Conservation (phyloP, 1,140 invertebrate genomes). For the Aphelenchoides fujianensis region DNA sequence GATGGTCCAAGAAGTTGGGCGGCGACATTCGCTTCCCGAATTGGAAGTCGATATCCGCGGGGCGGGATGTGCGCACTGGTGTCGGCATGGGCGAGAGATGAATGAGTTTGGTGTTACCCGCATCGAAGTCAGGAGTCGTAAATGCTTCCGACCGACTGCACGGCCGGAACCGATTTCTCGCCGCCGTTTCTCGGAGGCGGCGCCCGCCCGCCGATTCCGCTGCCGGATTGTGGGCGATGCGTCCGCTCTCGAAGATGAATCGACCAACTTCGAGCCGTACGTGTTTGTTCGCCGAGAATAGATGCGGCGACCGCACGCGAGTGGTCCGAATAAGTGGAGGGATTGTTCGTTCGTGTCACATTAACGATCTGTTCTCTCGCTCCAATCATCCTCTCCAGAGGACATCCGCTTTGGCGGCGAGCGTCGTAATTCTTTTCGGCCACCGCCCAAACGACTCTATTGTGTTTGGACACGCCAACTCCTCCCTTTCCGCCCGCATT, state of each 20-base stretch:
- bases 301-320: not conserved
- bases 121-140: constrained; percentile 1
- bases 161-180: not conserved
- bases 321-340: no score
- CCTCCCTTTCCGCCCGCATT: no score
- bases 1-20: not conserved
- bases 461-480: not conserved
- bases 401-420: not conserved
- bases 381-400: not conserved
- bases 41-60: not conserved
- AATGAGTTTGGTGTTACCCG: not conserved
- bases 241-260: not conserved
- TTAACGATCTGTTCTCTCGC: constrained; percentile 8
- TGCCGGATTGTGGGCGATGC: no score
- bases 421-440: not conserved
- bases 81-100: not conserved
- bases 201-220: not conserved
- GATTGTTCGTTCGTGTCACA: constrained; percentile 7
- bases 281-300: not conserved
- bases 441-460: not conserved
- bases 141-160: not conserved
- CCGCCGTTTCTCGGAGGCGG: not conserved
- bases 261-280: not conserved
- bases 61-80: not conserved
- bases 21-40: constrained; percentile 1